Evolutionary conservation across 2,888 invertebrate genomes (phyloP).

Genomic region (Carpatolechia fugitivella): DNA sequence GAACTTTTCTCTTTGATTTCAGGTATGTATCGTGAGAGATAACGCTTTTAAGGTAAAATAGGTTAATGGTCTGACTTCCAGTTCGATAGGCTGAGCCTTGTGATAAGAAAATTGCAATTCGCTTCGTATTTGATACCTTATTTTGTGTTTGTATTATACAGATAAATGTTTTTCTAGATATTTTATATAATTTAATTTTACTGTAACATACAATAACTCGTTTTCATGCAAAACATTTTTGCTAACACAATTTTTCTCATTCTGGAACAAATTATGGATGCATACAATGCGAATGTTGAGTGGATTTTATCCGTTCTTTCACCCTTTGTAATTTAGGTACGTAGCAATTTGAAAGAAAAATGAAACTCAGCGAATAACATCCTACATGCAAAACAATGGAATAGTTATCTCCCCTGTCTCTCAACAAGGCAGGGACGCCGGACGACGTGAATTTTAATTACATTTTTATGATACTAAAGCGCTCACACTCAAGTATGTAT

Average conservation of each 20-base stretch:
- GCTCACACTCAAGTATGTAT: conserved; percentile 62
- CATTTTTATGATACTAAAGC: conserved; percentile 72
- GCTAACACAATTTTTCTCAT: not conserved
- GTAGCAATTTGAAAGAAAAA: conserved; percentile 35
- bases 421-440: conserved; percentile 40
- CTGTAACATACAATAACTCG: not conserved
- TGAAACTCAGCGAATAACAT: conserved; percentile 30
- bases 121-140: not conserved
- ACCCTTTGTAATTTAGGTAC: conserved; percentile 22
- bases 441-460: conserved; percentile 74
- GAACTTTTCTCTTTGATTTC: conserved; percentile 55
- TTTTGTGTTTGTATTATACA: conserved; percentile 2
- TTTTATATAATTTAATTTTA: not conserved
- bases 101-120: conserved; percentile 6
- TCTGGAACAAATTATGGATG: not conserved
- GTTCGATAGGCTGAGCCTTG: conserved; percentile 14
- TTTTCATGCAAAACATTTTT: not conserved
- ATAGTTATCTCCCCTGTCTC: conserved; percentile 54
- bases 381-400: conserved; percentile 51
- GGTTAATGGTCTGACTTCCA: conserved; percentile 19
- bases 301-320: conserved; percentile 7
- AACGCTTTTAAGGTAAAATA: conserved; percentile 22
- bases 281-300: not conserved
- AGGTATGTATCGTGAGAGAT: conserved; percentile 46
- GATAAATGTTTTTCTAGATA: not conserved